phyloP scores from a whole-genome alignment of 2,888 invertebrate genomes.

The Drosophila borealis region DNA sequence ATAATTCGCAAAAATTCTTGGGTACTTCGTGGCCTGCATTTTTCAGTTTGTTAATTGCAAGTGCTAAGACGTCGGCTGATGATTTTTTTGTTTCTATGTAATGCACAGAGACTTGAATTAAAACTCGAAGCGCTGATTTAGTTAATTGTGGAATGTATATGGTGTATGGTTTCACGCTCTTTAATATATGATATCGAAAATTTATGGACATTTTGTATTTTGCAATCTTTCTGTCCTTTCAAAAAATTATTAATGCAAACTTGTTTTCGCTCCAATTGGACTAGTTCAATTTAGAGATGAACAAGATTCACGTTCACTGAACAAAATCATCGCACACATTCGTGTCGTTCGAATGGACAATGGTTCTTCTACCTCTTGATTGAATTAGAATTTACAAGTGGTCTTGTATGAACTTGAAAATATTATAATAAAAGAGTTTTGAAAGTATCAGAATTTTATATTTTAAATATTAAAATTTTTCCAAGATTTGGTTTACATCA shows the following conservation, averaged over 20 bases:
- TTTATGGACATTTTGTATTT: constrained; percentile 78
- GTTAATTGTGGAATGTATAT: constrained; percentile 83
- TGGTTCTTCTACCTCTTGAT: background rate
- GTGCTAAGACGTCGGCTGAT: constrained; percentile 83
- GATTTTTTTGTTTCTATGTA: constrained; percentile 84
- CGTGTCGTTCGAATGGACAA: background rate
- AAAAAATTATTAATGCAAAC: background rate
- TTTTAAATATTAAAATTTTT: constrained; percentile 20
- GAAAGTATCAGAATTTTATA: background rate
- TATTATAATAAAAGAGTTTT: background rate
- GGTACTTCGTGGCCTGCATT: constrained; percentile 84
- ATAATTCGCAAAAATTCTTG: constrained; percentile 86
- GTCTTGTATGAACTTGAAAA: background rate
- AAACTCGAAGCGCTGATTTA: constrained; percentile 83
- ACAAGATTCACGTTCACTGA: background rate
- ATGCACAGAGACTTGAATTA: constrained; percentile 85
- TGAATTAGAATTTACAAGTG: background rate
- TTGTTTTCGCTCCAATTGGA: constrained; percentile 6
- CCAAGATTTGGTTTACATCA: constrained; percentile 24
- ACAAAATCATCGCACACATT: constrained; percentile 29
- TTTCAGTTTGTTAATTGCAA: constrained; percentile 84
- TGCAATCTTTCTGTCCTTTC: background rate
- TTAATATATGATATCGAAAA: constrained; percentile 82
- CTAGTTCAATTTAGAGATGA: constrained; percentile 29
- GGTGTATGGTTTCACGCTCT: constrained; percentile 82